Percentiles rank a stretch among this genome's conserved stretches.
Conservation (phyloP, 2,888 invertebrate genomes). For the Gastrophysa polygoni region DNA sequence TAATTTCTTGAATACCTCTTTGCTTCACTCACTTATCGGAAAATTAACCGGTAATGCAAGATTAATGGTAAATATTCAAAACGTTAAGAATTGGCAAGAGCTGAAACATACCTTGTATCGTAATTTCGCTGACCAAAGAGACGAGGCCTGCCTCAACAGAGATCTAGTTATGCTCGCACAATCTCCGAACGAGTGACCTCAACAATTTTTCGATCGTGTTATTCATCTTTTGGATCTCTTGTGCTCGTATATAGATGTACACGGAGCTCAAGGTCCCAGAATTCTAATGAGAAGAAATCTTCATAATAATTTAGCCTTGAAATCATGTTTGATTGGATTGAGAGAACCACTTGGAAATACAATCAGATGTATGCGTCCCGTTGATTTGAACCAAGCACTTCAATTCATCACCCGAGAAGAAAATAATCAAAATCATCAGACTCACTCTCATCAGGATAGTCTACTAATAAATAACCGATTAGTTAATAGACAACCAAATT, state of each 20-base stretch:
- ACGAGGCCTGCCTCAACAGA: slow-evolving; percentile 29
- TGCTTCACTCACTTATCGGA: slow-evolving; percentile 18
- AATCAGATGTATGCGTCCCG: slow-evolving; percentile 2
- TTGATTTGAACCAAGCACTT: background rate
- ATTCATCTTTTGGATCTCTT: slow-evolving; percentile 22
- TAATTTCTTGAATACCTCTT: slow-evolving; percentile 21
- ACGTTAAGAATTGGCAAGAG: slow-evolving; percentile 10
- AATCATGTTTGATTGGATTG: slow-evolving; percentile 12
- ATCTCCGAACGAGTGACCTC: slow-evolving; percentile 24
- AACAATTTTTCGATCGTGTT: slow-evolving; percentile 27
- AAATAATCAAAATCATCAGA: slow-evolving; percentile 13
- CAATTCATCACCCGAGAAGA: slow-evolving; percentile 13
- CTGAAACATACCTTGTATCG: background rate
- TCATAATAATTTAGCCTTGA: slow-evolving; percentile 4
- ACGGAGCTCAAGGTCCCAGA: slow-evolving; percentile 14
- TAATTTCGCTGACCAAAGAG: slow-evolving; percentile 26
- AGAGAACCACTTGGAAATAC: slow-evolving; percentile 10
- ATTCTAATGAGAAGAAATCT: slow-evolving; percentile 5
- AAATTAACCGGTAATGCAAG: slow-evolving; percentile 24
- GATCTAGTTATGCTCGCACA: slow-evolving; percentile 25
- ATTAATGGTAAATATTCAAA: slow-evolving; percentile 25
- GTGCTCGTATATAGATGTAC: slow-evolving; percentile 18
- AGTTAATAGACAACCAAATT: too few species aligned
- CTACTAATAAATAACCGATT: too few species aligned
- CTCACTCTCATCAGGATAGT: background rate